Evolutionary conservation across 2,797 vertebrate genomes (phyloP).

Genomic region (Moxostoma hubbsi): DNA sequence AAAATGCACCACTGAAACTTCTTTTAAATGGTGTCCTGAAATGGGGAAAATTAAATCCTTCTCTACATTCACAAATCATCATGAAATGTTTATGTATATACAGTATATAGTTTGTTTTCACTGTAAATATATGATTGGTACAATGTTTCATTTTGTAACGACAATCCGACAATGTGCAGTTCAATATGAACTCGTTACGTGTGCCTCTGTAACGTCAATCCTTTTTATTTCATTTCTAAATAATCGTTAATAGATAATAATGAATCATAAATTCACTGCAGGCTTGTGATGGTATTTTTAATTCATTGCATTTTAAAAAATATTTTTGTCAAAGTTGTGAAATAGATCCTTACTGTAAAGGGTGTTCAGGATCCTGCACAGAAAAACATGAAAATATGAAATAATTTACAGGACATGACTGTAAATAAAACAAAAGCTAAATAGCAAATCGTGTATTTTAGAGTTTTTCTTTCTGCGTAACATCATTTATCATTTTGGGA

Average conservation of each 20-base stretch:
- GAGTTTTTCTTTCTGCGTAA: constrained; percentile 77
- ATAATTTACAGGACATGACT: constrained; percentile 67
- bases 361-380: constrained; percentile 35
- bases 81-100: background rate
- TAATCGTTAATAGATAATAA: too few species aligned
- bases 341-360: background rate
- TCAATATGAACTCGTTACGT: background rate
- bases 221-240: too few species aligned
- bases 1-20: too few species aligned
- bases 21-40: too few species aligned
- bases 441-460: constrained; percentile 81
- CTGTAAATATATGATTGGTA: constrained; percentile 21
- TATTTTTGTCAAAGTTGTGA: background rate
- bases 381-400: constrained; percentile 49
- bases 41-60: too few species aligned
- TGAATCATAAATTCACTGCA: background rate
- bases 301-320: too few species aligned
- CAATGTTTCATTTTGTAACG: constrained; percentile 14
- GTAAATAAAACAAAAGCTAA: constrained; percentile 56
- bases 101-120: background rate
- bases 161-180: constrained; percentile 10
- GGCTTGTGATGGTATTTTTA: background rate
- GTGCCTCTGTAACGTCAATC: background rate
- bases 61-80: background rate
- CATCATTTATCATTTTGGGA: constrained; percentile 39